Evolutionary conservation across 2,113 vertebrate species (phyloP), one percentile per base, ranked within the genome.

Genomic region (Nothobranchius furzeri): DNA sequence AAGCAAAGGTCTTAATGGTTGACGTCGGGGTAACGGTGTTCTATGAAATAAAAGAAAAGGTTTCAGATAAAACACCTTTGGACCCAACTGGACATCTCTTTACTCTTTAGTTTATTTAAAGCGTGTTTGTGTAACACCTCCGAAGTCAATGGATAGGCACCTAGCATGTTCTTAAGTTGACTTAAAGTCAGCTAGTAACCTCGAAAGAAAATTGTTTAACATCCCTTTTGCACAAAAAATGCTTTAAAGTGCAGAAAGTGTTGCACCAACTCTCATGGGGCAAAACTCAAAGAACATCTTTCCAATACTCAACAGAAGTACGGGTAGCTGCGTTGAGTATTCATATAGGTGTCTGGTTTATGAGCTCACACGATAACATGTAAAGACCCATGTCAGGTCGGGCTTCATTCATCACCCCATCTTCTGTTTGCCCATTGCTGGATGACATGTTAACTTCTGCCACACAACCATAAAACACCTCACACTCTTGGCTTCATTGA

Each of bases 301-400:
- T 45, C 7, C 25, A 13, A 47, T 48, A 15, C 20, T 40, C 35
- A 62, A 25, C 2, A 75, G 78, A 55, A 43, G 60, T 66, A 53
- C 10, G 11, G 68, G 68, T 49, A 12, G 25, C 65, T 67, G 45
- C 40, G 12, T 17, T 48, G 47, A 60, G 79, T 79, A 70, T 83
- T 72, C 66, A 81, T 79, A 81, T 76, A 12, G 67, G 48, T 9
- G 0, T 69, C 50, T 58, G 58, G 49, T 79, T 75, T 77, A 79
- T 66, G 56, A 72, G 80, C 61, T 45, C 55, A 58, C 50, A 67
- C 75, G 79, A 75, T 68, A 73, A 79, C 67, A 66, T 77, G 72
- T 68, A 75, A 81, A 78, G 69, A 69, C 64, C 73, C 72, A 59
- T 62, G 58, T 53, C 55, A 50, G 20, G 78, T 76, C 12, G 47